Base-by-base conservation (phyloP, 1,140 invertebrate genomes). In the Cyclargus thomasi region DNA sequence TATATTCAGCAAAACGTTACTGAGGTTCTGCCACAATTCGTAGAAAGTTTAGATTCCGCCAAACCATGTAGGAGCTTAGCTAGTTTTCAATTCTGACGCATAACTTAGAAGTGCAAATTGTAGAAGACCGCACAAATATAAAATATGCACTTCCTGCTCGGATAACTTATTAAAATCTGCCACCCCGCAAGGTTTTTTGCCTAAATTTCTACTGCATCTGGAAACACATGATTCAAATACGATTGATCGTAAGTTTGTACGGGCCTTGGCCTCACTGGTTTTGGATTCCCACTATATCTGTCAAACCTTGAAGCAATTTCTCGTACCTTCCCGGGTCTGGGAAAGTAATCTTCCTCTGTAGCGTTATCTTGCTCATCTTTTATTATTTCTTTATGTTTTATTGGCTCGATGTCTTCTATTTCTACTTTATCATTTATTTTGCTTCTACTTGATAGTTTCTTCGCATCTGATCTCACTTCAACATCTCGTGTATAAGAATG, bases 191-290 rank as follows among this genome's bases (percentile, higher is more conserved):
- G 5, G 29, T 29, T 47, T 2, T 47, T 16, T 3, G 11, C 11
- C 39, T 47, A 47, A 47, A 47, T 85, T 82, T 91, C 90, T 66
- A 91, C 83, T 68, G 90, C 89, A 67, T 88, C 88, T 29, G 90
- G 90, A 74, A 91, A 91, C 64, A 91, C 76, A 70, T 91, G 90
- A 74, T 91, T 82, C 63, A 91, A 78, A 73, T 91, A 91, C 62
- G 83, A 82, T 74, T 91, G 88, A 67, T 90, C 88, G 67, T 81
- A 91, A 70, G 83, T 90, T 71, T 91, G 86, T 62, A 91, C 74
- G 20, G 88, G 84, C 72, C 86, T 91, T 62, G 90, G 90, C 76
- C 90, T 82, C 2, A 72, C 77, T 69, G 75, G 71, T 68, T 64
- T 70, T 0, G 22, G 70, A 72, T 79, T 78, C 53, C 68, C 69